Evolutionary conservation across 2,113 vertebrate genomes (phyloP).

Genomic region (Gorilla gorilla): DNA sequence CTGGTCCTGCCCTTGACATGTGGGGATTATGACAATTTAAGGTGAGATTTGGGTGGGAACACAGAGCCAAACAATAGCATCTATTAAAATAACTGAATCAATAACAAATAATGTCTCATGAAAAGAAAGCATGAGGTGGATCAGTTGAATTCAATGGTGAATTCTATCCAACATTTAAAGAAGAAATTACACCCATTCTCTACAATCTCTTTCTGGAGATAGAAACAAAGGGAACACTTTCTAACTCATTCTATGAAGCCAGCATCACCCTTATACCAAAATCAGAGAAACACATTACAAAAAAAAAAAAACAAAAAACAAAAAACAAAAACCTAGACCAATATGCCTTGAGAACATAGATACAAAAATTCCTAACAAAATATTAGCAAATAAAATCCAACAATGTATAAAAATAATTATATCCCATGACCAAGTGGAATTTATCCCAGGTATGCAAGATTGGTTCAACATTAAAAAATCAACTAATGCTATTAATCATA

Average conservation of each 20-base stretch:
- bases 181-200: too few relatives aligned
- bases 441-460: neutral
- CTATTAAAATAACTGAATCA: too few relatives aligned
- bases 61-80: too few relatives aligned
- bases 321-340: neutral
- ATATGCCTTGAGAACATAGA: neutral
- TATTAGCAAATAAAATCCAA: neutral
- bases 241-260: neutral
- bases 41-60: too few relatives aligned
- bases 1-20: too few relatives aligned
- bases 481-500: neutral
- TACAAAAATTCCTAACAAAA: neutral
- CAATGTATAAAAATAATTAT: neutral
- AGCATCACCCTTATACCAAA: neutral
- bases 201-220: neutral
- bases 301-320: neutral
- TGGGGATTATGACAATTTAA: too few relatives aligned
- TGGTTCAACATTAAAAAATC: neutral
- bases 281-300: neutral
- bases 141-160: too few relatives aligned
- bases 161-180: too few relatives aligned
- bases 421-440: neutral
- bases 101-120: too few relatives aligned
- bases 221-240: neutral
- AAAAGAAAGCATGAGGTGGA: too few relatives aligned